Conservation (phyloP, 2,888 invertebrate species). For the Julus scanicus region DNA sequence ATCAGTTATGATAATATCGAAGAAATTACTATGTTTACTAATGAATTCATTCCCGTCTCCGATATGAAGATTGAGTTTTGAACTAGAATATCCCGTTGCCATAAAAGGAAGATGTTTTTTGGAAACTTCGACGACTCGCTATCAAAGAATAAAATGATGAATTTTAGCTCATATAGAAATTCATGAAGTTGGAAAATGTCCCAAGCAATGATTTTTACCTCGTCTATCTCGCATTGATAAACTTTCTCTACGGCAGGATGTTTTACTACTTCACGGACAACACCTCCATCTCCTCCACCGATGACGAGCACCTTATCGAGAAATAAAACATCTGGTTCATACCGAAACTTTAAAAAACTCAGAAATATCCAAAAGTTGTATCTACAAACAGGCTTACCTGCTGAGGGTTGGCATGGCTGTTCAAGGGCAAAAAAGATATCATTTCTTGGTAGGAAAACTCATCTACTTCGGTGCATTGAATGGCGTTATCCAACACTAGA, state of each 20-base stretch:
- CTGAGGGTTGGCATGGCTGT: constrained; percentile 89
- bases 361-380: background rate
- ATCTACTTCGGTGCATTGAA: constrained; percentile 95
- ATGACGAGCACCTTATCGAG: constrained; percentile 81
- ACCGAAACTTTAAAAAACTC: too few relatives aligned
- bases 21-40: constrained; percentile 81
- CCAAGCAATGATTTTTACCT: constrained; percentile 63
- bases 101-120: constrained; percentile 90
- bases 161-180: background rate
- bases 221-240: constrained; percentile 95
- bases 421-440: constrained; percentile 93
- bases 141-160: constrained; percentile 54
- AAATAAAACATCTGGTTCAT: background rate
- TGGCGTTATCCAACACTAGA: constrained; percentile 92
- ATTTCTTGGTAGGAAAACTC: constrained; percentile 99
- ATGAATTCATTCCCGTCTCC: constrained; percentile 97
- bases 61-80: constrained; percentile 84
- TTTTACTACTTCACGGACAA: constrained; percentile 93
- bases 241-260: constrained; percentile 88
- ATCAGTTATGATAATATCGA: constrained; percentile 98
- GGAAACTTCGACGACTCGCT: constrained; percentile 87
- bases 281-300: constrained; percentile 98
- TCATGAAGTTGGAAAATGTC: background rate
- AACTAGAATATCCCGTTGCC: constrained; percentile 85
- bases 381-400: constrained; percentile 70